Conservation (phyloP, 2,888 invertebrate genomes). For the Stramonita haemastoma region DNA sequence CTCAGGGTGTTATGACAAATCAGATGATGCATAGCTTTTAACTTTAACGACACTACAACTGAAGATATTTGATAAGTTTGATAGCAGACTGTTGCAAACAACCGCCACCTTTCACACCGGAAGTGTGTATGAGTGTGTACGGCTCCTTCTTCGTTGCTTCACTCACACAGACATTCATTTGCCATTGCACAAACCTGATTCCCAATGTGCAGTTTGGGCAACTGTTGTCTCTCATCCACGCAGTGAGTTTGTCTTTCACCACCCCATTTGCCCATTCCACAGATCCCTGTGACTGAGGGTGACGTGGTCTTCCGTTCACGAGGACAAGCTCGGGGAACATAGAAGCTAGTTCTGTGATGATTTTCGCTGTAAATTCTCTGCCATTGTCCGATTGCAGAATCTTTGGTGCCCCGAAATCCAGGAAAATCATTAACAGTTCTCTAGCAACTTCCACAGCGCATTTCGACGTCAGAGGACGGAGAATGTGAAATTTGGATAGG, state of each 20-base stretch:
- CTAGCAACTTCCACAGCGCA: not conserved
- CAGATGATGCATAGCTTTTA: too few species aligned
- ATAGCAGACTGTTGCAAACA: too few species aligned
- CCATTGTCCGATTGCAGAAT: slow-evolving; percentile 3
- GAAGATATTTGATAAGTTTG: too few species aligned
- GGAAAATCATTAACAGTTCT: not conserved
- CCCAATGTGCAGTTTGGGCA: not conserved
- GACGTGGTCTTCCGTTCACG: not conserved
- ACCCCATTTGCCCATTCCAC: not conserved
- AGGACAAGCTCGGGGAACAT: not conserved
- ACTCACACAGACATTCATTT: too few species aligned
- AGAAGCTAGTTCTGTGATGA: not conserved
- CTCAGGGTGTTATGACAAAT: too few species aligned
- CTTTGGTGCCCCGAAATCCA: not conserved
- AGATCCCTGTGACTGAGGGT: slow-evolving; percentile 5
- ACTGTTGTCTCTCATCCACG: not conserved
- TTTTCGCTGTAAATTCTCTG: not conserved
- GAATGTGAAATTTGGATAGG: too few species aligned
- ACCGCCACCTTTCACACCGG: too few species aligned
- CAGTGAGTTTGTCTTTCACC: not conserved
- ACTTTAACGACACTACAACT: too few species aligned
- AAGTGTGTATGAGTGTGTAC: too few species aligned
- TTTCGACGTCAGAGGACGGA: not conserved
- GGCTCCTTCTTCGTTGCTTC: too few species aligned
- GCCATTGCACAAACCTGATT: not conserved